phyloP scores from a whole-genome alignment of 2,113 vertebrate genomes.

The Poeciliopsis occidentalis region DNA sequence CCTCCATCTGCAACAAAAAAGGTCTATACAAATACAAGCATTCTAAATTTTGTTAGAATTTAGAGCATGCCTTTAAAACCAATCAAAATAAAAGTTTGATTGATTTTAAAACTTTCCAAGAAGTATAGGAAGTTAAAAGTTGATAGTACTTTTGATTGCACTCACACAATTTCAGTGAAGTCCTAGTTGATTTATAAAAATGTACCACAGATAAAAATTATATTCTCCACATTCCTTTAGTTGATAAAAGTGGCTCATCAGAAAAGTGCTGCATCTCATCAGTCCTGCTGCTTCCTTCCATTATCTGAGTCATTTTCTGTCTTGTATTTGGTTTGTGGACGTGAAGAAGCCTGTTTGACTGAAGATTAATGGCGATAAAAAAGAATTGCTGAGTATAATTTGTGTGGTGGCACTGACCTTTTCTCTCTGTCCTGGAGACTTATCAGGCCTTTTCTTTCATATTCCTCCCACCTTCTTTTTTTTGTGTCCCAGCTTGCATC shows the following conservation, averaged over 20 bases:
- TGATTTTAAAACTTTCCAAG: not conserved
- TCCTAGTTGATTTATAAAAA: not conserved
- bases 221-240: not conserved
- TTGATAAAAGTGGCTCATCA: not conserved
- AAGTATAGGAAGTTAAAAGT: not conserved
- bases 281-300: too few relatives aligned
- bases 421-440: conserved; percentile 4
- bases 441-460: not conserved
- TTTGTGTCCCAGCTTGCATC: conserved; percentile 5
- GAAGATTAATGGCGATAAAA: not conserved
- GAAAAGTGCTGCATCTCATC: too few relatives aligned
- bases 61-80: too few relatives aligned
- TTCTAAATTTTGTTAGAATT: not conserved
- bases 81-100: not conserved
- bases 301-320: not conserved
- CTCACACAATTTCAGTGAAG: not conserved
- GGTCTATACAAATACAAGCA: not conserved
- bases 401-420: not conserved
- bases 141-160: not conserved
- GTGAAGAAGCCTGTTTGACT: not conserved
- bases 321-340: not conserved
- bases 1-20: not conserved
- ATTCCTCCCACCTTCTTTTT: not conserved
- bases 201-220: not conserved
- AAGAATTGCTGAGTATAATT: not conserved